These are phyloP conservation scores for Erebia epiphron DNA, from an alignment of 2,888 invertebrate genomes.

Conservation along the genomic window DNA sequence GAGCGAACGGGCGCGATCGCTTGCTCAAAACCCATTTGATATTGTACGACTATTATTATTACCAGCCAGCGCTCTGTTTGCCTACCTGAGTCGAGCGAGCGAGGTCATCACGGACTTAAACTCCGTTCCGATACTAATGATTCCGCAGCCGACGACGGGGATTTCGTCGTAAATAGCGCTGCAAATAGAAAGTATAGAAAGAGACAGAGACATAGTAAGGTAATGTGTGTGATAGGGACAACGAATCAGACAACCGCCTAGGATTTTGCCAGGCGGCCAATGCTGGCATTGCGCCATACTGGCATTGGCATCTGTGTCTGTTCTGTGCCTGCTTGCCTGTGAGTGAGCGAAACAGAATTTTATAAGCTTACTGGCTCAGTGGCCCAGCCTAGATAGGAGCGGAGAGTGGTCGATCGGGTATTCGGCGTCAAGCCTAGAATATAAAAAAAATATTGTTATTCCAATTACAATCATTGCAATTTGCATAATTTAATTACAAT, in stretches of 20 bases:
- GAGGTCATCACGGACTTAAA: constrained; percentile 53
- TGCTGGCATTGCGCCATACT: constrained; percentile 67
- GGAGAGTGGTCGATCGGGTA: constrained; percentile 44
- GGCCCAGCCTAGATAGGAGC: constrained; percentile 48
- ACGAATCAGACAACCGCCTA: constrained; percentile 52
- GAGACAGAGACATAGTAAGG: constrained; percentile 41
- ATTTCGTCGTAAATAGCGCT: constrained; percentile 46
- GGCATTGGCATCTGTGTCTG: constrained; percentile 61
- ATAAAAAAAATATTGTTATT: constrained; percentile 44
- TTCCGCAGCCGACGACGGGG: constrained; percentile 45
- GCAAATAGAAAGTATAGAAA: constrained; percentile 44
- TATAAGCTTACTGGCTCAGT: constrained; percentile 46
- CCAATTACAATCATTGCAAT: constrained; percentile 52
- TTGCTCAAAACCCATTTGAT: constrained; percentile 35
- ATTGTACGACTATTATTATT: constrained; percentile 40
- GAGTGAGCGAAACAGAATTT: constrained; percentile 68
- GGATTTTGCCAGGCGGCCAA: constrained; percentile 68
- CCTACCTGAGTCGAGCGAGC: constrained; percentile 50
- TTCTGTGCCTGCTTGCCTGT: constrained; percentile 52
- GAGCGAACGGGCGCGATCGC: constrained; percentile 23
- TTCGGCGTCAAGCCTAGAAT: constrained; percentile 38
- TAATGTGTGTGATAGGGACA: constrained; percentile 54
- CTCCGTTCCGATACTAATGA: constrained; percentile 59
- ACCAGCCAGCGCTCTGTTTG: constrained; percentile 42
- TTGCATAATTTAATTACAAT: constrained; percentile 55